Conservation (phyloP, 2,797 vertebrate species). For the Schizopygopsis malacanthus region DNA sequence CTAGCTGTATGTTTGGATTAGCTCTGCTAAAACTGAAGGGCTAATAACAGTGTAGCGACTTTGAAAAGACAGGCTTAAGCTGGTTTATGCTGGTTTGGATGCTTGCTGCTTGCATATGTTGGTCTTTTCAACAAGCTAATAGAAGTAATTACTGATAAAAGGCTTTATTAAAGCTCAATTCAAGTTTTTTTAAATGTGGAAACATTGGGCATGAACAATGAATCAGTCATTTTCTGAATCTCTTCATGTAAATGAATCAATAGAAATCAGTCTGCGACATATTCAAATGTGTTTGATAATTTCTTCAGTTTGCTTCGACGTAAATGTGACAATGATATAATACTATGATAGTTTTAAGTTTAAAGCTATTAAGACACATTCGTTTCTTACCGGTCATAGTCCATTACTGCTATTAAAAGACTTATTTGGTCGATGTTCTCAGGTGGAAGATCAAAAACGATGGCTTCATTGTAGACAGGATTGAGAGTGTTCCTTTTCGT, state of each 20-base stretch:
- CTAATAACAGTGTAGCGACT: background rate
- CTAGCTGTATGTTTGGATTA: conserved; percentile 21
- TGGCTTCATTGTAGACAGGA: conserved; percentile 98
- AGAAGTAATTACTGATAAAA: background rate
- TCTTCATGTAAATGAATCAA: background rate
- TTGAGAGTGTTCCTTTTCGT: conserved; percentile 98
- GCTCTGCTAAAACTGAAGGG: conserved; percentile 11
- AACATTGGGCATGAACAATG: background rate
- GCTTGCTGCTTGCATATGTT: background rate
- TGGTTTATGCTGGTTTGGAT: background rate
- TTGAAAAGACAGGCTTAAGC: background rate
- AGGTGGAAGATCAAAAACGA: conserved; percentile 97
- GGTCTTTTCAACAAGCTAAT: background rate
- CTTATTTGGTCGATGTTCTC: conserved; percentile 99
- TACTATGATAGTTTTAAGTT: background rate
- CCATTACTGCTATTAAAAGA: conserved; percentile 97
- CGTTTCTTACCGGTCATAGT: conserved; percentile 93
- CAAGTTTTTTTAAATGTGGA: background rate
- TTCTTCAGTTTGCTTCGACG: background rate
- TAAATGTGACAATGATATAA: background rate
- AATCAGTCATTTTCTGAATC: background rate
- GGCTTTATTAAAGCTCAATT: background rate
- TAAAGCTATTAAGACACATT: background rate
- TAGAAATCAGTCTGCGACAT: background rate
- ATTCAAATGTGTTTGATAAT: background rate